These are phyloP conservation scores for Sebastolobus altivelis DNA, from an alignment of 2,797 vertebrate species.

Conservation along the genomic window DNA sequence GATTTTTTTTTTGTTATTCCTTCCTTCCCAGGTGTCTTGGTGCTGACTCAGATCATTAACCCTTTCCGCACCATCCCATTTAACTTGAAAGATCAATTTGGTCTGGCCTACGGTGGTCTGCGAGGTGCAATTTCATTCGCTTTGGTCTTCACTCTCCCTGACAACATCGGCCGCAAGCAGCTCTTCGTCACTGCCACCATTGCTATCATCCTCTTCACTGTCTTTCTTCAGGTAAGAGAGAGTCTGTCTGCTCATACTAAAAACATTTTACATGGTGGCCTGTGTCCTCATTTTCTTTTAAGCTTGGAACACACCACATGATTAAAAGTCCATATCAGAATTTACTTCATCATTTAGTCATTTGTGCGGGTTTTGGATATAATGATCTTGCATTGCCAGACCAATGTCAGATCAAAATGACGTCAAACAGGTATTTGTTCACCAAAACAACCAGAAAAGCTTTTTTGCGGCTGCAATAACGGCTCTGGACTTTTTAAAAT, in stretches of 20 bases:
- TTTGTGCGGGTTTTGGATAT: background rate
- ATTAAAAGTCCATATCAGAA: background rate
- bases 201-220: conserved; percentile 95
- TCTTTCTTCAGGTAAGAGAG: conserved; percentile 92
- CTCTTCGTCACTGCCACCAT: conserved; percentile 96
- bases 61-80: conserved; percentile 95
- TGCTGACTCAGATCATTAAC: conserved; percentile 96
- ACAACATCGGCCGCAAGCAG: conserved; percentile 89
- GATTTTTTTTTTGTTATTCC: conserved; percentile 8
- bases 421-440: background rate
- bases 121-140: conserved; percentile 96
- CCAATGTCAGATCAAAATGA: background rate
- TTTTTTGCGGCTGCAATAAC: background rate
- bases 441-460: background rate
- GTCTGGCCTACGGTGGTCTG: conserved; percentile 95
- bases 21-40: conserved; percentile 88
- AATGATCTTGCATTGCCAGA: background rate
- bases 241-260: background rate
- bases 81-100: conserved; percentile 96
- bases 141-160: conserved; percentile 93
- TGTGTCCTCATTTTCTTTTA: background rate
- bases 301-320: background rate
- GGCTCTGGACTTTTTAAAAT: background rate
- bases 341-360: background rate
- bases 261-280: background rate